These are phyloP conservation scores for Stomatorhinus ivindoensis DNA, from an alignment of 2,113 vertebrate species.

Conservation along the genomic window DNA sequence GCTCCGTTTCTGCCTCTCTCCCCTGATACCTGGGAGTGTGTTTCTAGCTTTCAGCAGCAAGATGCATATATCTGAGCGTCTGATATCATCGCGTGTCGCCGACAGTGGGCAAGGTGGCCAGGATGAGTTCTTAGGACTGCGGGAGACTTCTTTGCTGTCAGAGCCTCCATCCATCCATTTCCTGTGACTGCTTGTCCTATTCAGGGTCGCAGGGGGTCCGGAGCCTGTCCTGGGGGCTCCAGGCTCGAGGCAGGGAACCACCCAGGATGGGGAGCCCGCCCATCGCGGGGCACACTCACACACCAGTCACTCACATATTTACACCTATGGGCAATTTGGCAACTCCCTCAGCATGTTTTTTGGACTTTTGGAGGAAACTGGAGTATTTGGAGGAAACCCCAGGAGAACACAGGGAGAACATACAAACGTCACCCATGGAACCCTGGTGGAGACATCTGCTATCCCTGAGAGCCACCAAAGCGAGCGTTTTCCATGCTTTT, in stretches of 20 bases:
- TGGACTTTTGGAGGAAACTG: not conserved
- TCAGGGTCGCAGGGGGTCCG: not conserved
- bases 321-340: not conserved
- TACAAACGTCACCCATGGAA: not conserved
- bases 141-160: not conserved
- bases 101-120: not conserved
- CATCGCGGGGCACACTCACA: not conserved
- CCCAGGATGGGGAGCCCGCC: not conserved
- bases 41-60: constrained; percentile 17
- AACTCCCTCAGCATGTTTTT: not conserved
- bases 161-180: not conserved
- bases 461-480: not conserved
- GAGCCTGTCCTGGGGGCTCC: not conserved
- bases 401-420: not conserved
- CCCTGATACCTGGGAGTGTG: constrained; percentile 15
- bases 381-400: not conserved
- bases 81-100: not conserved
- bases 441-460: not conserved
- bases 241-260: not conserved
- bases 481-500: not conserved
- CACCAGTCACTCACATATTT: not conserved
- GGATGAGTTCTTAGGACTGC: not conserved
- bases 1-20: not conserved
- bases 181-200: not conserved
- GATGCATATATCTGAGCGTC: constrained; percentile 10